Evolutionary conservation across 1,140 invertebrate genomes (phyloP).

Genomic region (Leptinotarsa lineolata): DNA sequence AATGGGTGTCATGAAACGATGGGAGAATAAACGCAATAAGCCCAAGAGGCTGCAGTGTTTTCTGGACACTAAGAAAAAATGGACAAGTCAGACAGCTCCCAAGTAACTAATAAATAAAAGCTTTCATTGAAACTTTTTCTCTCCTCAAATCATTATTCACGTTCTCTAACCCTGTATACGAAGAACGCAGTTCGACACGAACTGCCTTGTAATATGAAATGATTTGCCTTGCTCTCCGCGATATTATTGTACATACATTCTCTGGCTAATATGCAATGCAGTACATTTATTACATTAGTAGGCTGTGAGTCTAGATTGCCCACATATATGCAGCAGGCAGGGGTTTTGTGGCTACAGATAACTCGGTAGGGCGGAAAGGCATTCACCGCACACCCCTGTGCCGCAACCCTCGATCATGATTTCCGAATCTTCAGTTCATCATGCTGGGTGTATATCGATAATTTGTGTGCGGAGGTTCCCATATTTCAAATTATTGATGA

Average conservation of each 20-base stretch:
- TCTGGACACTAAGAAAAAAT: no score
- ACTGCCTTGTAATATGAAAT: conserved; percentile 7
- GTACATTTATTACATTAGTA: conserved; percentile 47
- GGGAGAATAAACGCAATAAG: no score
- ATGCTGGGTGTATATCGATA: conserved; percentile 20
- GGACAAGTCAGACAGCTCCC: no score
- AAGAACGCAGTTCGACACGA: conserved; percentile 7
- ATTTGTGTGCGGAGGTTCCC: not conserved
- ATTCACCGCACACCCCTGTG: not conserved
- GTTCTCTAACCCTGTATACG: not conserved
- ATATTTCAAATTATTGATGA: no score
- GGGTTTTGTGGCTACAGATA: conserved; percentile 39
- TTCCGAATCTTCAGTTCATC: conserved; percentile 30
- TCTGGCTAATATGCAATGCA: conserved; percentile 43
- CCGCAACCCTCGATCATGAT: conserved; percentile 19
- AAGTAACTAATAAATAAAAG: no score
- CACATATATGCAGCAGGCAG: conserved; percentile 31
- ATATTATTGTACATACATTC: conserved; percentile 41
- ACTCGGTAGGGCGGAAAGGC: conserved; percentile 33
- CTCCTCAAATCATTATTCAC: no score
- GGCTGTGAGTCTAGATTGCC: conserved; percentile 37
- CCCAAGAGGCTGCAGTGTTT: no score
- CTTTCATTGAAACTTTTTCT: no score
- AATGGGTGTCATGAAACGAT: no score
- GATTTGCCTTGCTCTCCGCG: conserved; percentile 19